Evolutionary conservation across 1,140 invertebrate genomes (phyloP), one percentile per base, ranked within the genome.

Genomic region (Rhyacophila brunnea): DNA sequence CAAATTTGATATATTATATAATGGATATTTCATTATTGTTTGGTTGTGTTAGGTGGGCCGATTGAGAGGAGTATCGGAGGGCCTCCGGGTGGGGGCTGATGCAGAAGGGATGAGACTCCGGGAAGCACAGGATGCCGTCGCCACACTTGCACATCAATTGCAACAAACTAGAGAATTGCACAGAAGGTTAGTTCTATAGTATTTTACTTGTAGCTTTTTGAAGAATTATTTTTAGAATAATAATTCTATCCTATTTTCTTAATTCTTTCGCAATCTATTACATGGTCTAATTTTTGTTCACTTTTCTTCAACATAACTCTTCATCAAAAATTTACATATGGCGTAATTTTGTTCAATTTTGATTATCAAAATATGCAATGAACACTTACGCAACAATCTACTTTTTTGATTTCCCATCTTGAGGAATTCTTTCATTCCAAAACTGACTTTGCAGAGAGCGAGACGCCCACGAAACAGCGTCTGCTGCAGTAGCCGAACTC

Each of bases 51-150:
- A 78, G 74, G 74, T 75, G 28, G 74, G 77, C 4, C 60, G 77
- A 51, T 67, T 78, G 5, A 70, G 76, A 19, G 76, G 75, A 14
- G 72, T 77, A 44, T 74, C 76, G 15, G 76, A 81, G 67, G 81
- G 87, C 7, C 71, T 83, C 19, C 68, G 86, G 38, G 70, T 77
- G 1, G 85, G 87, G 65, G 77, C 79, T 34, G 82, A 87, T 55
- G 73, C 76, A 2, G 76, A 79, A 32, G 70, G 83, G 7, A 71
- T 76, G 34, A 74, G 74, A 15, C 70, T 85, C 0, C 75, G 79
- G 53, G 83, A 86, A 71, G 66, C 70, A 77, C 60, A 77, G 57
- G 76, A 78, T 43, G 71, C 72, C 28, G 71, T 74, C n/a, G 74
- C 81, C 11, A 85, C 87, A 32, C 74, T 85, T 38, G 68, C 77